These are phyloP conservation scores for Hydrolagus affinis DNA, from an alignment of 2,113 vertebrate species.

Conservation along the genomic window DNA sequence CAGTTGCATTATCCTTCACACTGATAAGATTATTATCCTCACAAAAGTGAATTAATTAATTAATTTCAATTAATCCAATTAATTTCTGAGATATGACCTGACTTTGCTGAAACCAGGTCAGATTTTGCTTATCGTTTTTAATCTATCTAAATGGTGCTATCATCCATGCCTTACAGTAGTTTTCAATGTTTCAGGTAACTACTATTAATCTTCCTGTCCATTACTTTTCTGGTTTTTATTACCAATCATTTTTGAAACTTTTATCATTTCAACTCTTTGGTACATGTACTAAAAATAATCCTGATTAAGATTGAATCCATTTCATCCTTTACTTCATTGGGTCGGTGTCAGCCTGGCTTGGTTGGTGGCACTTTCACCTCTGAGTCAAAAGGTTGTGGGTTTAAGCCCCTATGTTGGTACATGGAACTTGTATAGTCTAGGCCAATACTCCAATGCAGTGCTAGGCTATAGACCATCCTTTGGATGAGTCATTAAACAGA, in stretches of 20 bases:
- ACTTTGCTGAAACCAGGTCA: not conserved
- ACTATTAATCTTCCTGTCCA: not conserved
- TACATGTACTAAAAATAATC: not conserved
- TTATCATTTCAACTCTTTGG: not conserved
- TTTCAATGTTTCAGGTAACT: not conserved
- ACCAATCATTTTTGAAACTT: not conserved
- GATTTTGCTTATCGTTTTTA: too few species aligned
- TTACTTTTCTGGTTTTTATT: not conserved
- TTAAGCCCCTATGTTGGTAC: too few species aligned
- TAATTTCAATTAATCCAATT: too few species aligned
- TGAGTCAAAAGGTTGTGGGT: too few species aligned
- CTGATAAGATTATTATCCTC: not conserved
- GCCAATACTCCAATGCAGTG: too few species aligned
- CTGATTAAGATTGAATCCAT: not conserved
- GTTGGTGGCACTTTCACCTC: too few species aligned
- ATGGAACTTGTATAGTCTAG: too few species aligned
- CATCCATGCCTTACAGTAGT: not conserved
- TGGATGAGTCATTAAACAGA: too few species aligned
- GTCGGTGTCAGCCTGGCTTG: not conserved
- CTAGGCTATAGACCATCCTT: too few species aligned
- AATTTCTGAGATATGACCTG: conserved; percentile 5
- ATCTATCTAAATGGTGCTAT: not conserved
- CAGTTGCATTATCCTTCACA: not conserved
- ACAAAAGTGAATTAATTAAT: too few species aligned
- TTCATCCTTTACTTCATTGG: not conserved